phyloP scores from a whole-genome alignment of 2,888 invertebrate genomes.

The Cheilosia vernalis region DNA sequence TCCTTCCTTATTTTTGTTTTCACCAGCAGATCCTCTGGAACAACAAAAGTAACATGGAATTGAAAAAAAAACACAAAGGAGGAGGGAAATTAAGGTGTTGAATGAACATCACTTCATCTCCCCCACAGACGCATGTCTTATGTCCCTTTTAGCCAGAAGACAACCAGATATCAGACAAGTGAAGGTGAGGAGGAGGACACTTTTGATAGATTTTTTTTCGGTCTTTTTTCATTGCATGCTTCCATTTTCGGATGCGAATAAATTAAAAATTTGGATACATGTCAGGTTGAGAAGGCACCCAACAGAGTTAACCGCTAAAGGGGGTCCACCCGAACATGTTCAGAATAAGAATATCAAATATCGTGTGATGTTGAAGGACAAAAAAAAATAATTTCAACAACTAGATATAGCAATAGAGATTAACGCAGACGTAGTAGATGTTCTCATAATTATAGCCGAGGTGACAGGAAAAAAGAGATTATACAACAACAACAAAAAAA shows the following conservation, averaged over 20 bases:
- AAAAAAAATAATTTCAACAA: neutral
- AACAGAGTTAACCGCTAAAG: constrained; percentile 66
- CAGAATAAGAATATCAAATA: constrained; percentile 71
- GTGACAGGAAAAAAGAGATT: constrained; percentile 26
- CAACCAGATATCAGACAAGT: constrained; percentile 42
- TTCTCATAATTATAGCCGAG: constrained; percentile 43
- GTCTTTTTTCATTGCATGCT: constrained; percentile 51
- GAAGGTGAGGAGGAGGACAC: constrained; percentile 67
- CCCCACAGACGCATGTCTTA: constrained; percentile 69
- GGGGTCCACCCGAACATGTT: constrained; percentile 61
- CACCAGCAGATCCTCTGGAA: constrained; percentile 17
- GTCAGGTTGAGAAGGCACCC: constrained; percentile 69
- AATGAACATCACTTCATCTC: constrained; percentile 74
- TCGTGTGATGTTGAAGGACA: constrained; percentile 35
- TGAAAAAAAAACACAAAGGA: constrained; percentile 49
- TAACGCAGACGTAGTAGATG: constrained; percentile 17
- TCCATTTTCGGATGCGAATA: constrained; percentile 61
- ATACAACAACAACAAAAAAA: neutral
- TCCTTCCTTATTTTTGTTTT: constrained; percentile 25
- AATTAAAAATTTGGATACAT: constrained; percentile 70
- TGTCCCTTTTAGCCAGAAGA: constrained; percentile 60
- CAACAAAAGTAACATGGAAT: constrained; percentile 42
- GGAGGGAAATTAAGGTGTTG: constrained; percentile 71
- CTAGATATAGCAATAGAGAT: constrained; percentile 39
- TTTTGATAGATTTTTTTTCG: constrained; percentile 57